These are phyloP conservation scores for Eciton burchellii DNA, from an alignment of 1,140 invertebrate genomes.

Conservation along the genomic window DNA sequence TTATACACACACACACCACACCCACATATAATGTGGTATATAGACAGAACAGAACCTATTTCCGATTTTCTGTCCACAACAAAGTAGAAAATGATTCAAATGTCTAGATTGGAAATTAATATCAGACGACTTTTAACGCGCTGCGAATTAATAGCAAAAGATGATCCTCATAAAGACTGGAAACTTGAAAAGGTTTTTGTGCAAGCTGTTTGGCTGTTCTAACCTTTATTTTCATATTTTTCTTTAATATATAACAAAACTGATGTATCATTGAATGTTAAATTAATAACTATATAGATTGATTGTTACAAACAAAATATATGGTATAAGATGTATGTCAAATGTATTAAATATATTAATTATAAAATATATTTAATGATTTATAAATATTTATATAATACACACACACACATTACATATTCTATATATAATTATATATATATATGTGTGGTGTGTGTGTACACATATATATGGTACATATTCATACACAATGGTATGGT, in stretches of 20 bases:
- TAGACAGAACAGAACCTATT: background rate
- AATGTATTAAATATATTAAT: background rate
- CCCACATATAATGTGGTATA: too few relatives aligned
- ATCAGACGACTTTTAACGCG: slow-evolving; percentile 88
- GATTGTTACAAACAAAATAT: background rate
- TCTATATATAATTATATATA: slow-evolving; percentile 10
- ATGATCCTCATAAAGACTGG: slow-evolving; percentile 88
- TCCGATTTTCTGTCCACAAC: background rate
- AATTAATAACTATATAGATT: background rate
- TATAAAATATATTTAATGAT: background rate
- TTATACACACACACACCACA: too few relatives aligned
- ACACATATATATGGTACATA: too few relatives aligned
- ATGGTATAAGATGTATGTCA: background rate
- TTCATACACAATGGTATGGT: too few relatives aligned
- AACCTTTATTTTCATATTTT: background rate
- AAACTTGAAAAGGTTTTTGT: slow-evolving; percentile 88
- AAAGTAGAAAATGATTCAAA: slow-evolving; percentile 73
- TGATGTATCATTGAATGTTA: background rate
- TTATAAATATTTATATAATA: too few relatives aligned
- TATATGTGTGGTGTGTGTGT: too few relatives aligned
- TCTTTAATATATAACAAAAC: background rate
- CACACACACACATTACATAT: too few relatives aligned
- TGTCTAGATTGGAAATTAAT: slow-evolving; percentile 90
- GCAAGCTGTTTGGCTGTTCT: slow-evolving; percentile 1
- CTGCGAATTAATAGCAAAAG: slow-evolving; percentile 91